Percentiles rank a stretch among this genome's conserved stretches.
Evolutionary conservation across 2,797 vertebrate species (phyloP).

Genomic region (Poecilia wingei): DNA sequence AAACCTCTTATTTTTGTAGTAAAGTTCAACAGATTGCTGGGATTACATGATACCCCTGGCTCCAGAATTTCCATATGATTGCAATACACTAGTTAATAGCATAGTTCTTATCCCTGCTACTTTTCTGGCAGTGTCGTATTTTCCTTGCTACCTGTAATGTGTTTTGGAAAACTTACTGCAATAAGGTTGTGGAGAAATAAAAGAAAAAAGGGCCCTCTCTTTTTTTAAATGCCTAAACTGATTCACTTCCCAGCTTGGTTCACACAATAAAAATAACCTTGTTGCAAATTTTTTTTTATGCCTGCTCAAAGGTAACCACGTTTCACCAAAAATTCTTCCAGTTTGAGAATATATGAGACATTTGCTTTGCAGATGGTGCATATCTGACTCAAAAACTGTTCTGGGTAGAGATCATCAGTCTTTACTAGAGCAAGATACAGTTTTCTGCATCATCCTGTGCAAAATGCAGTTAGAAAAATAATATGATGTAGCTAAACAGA

Average conservation of each 20-base stretch:
- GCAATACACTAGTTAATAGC: background rate
- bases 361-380: slow-evolving; percentile 1
- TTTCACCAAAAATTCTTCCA: background rate
- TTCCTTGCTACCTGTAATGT: background rate
- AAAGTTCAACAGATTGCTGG: background rate
- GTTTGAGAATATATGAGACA: background rate
- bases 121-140: background rate
- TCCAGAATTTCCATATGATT: background rate
- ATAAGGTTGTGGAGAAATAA: background rate
- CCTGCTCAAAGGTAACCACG: background rate
- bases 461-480: background rate
- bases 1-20: background rate
- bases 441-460: background rate
- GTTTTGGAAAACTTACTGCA: background rate
- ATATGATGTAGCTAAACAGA: background rate
- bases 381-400: background rate
- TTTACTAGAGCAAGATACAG: background rate
- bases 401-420: background rate
- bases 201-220: too few species aligned
- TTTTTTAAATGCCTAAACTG: too few species aligned
- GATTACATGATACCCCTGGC: background rate
- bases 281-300: background rate
- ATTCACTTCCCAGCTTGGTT: background rate
- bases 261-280: background rate
- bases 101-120: too few species aligned